These are phyloP conservation scores for Zelleria hepariella DNA, from an alignment of 2,888 invertebrate genomes.

Conservation along the genomic window DNA sequence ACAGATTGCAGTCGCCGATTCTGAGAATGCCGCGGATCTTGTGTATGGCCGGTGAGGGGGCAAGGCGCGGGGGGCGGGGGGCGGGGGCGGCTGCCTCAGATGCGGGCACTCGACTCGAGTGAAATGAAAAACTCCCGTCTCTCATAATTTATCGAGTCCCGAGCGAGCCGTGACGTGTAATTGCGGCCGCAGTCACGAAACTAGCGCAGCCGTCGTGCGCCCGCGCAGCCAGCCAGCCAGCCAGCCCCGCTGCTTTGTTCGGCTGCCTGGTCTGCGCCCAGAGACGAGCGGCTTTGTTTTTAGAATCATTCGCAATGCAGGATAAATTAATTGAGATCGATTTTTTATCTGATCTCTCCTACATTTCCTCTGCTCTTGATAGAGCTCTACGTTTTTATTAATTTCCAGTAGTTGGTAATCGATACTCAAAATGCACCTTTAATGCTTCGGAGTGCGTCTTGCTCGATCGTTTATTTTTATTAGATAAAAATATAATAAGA, in stretches of 20 bases:
- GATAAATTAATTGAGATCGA: neutral
- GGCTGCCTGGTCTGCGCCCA: neutral
- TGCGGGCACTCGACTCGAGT: neutral
- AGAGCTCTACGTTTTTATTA: too few relatives aligned
- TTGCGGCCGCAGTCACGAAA: conserved; percentile 36
- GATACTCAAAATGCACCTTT: too few relatives aligned
- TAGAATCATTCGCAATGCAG: neutral
- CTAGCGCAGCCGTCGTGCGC: conserved; percentile 11
- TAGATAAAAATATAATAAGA: neutral
- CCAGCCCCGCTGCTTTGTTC: conserved; percentile 10
- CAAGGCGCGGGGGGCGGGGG: neutral
- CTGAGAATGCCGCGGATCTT: neutral
- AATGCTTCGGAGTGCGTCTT: neutral
- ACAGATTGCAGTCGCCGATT: neutral
- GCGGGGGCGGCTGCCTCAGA: neutral
- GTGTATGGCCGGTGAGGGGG: neutral
- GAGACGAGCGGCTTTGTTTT: neutral
- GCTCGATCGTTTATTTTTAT: neutral
- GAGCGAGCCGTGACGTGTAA: conserved; percentile 35
- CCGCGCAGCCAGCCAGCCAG: conserved; percentile 18
- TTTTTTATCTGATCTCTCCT: neutral
- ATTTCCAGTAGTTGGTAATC: too few relatives aligned
- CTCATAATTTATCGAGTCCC: conserved; percentile 36
- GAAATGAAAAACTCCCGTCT: conserved; percentile 14
- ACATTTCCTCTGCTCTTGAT: too few relatives aligned